Evolutionary conservation across 2,888 invertebrate species (phyloP), one percentile per base, ranked within the genome.

Genomic region (Oligia strigilis): DNA sequence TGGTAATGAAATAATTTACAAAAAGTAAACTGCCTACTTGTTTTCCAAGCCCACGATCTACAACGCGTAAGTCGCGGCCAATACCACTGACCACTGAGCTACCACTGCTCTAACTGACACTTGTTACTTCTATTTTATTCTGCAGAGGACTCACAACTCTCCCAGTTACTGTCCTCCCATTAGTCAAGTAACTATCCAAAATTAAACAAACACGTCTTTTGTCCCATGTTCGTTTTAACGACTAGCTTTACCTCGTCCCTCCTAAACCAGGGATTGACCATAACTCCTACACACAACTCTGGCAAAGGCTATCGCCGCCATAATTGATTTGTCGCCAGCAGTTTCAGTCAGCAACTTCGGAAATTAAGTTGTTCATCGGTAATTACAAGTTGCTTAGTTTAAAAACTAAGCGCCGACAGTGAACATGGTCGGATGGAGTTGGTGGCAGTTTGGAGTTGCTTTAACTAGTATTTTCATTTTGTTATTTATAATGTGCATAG

Each of bases 201-300:
- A 40, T 46, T 17, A 64, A 75, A 58, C 72, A 72, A 82, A 88
- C 69, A 65, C 72, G 76, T 23, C 80, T 77, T 81, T 80, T 83
- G 88, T 91, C 84, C 88, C 87, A 78, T 89, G 84, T 88, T 91
- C 89, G 90, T 91, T 93, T 92, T 93, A 92, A 92, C 91, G 91
- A 91, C 89, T 84, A 70, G 91, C 91, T 93, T 80, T 91, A 89
- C 85, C 72, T 80, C 73, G 81, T 81, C 81, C 76, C 66, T 76
- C 77, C 78, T 90, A 89, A 91, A 87, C 88, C 89, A 58, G 72
- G 87, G 87, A 88, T 88, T 90, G 90, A 87, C 89, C 87, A 78
- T 90, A 91, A 90, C 89, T 89, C 83, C 77, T 83, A 69, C 75
- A 82, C 75, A 81, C 72, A 91, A 92, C 86, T 92, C 89, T 76